Evolutionary conservation across 2,888 invertebrate genomes (phyloP), one percentile per base, ranked within the genome.

Genomic region (Notodonta dromedarius): DNA sequence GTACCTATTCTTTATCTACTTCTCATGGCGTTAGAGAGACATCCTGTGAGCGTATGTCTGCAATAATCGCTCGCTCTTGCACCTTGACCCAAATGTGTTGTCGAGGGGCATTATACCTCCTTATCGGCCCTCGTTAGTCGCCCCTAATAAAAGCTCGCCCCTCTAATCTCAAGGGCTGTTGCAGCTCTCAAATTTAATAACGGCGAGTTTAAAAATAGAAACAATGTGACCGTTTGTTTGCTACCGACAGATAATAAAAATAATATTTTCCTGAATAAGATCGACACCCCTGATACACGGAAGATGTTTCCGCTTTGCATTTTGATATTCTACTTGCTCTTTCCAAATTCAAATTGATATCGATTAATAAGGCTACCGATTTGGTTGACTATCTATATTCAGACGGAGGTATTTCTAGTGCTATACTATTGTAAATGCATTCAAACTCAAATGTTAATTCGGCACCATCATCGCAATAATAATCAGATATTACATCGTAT

Each of bases 91-190:
- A 76, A 66, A 67, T 67, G 57, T 66, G 64, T 61, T 62, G 71
- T 78, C 71, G 83, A 89, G 87, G 86, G 88, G 88, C 88, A 90
- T 91, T 86, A 91, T 83, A 83, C 85, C 86, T 89, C 86, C 90
- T 92, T 92, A 93, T 92, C 91, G 83, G 74, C 86, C 88, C 91
- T 92, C 91, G 91, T 92, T 91, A 90, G 88, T 87, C 89, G 85
- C 88, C 91, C 91, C 91, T 89, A 91, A 91, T 89, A 90, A 92
- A 90, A 91, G 87, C 88, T 85, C 78, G 77, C 88, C 91, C 88
- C 86, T 87, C 82, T 87, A 88, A 88, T 91, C 89, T 89, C 83
- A 84, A 90, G 91, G 89, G 90, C 79, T 87, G 86, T 85, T 82
- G 84, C 80, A 86, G 82, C 85, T 87, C 88, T 86, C 85, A 89